Percentiles rank a stretch among this genome's conserved stretches.
Conservation (phyloP, 2,888 invertebrate species). For the Leistus spinibarbis region DNA sequence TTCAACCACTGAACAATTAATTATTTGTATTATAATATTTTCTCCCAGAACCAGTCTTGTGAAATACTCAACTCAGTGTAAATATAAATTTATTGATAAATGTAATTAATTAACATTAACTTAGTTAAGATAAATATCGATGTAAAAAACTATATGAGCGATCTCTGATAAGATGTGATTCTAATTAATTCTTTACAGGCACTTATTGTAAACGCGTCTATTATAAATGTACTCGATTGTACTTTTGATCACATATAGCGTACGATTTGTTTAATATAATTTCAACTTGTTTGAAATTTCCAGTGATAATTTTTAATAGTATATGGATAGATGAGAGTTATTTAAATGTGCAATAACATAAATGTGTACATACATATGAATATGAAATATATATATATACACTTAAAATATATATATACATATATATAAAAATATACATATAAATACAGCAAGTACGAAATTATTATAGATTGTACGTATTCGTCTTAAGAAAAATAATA, state of each 20-base stretch:
- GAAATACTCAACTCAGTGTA: constrained; percentile 45
- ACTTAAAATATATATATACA: too few species aligned
- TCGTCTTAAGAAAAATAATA: constrained; percentile 5
- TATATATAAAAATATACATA: constrained; percentile 22
- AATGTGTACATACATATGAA: constrained; percentile 35
- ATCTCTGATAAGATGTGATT: constrained; percentile 55
- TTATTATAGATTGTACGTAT: constrained; percentile 4
- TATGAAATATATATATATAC: neutral
- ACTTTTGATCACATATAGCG: constrained; percentile 21
- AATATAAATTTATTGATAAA: constrained; percentile 26
- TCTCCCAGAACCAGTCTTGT: constrained; percentile 45
- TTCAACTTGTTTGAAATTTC: constrained; percentile 31
- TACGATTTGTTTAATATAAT: constrained; percentile 31
- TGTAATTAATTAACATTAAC: constrained; percentile 10
- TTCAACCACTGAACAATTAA: neutral
- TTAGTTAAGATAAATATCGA: constrained; percentile 39
- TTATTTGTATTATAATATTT: neutral
- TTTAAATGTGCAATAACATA: constrained; percentile 58
- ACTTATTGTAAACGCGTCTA: constrained; percentile 34
- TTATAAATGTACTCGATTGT: constrained; percentile 23
- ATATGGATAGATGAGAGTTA: constrained; percentile 43
- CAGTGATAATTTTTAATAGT: constrained; percentile 36
- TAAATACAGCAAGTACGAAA: neutral
- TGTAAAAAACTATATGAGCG: constrained; percentile 48
- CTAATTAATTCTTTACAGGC: constrained; percentile 39